phyloP scores from a whole-genome alignment of 2,888 invertebrate species.

The Chalcis sispes region DNA sequence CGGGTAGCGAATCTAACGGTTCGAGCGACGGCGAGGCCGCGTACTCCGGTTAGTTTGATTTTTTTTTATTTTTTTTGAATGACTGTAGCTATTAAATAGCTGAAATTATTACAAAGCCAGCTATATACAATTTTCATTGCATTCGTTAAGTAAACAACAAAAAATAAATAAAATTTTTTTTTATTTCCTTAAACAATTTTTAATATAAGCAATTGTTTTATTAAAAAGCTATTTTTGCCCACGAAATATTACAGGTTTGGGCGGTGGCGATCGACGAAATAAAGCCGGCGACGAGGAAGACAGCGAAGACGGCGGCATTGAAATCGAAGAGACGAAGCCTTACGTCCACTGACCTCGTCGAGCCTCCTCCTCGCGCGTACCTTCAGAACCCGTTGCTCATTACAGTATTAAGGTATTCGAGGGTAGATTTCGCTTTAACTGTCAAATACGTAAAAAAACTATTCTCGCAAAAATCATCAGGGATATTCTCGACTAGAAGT shows the following conservation, averaged over 20 bases:
- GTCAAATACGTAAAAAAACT: slow-evolving; percentile 74
- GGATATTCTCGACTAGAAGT: slow-evolving; percentile 59
- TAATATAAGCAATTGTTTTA: no score
- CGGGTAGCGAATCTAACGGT: slow-evolving; percentile 71
- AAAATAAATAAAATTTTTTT: no score
- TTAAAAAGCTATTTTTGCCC: no score
- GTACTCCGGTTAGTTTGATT: slow-evolving; percentile 44
- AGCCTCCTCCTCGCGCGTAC: slow-evolving; percentile 70
- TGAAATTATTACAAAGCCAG: background rate
- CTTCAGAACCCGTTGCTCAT: slow-evolving; percentile 75
- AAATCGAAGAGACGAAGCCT: slow-evolving; percentile 52
- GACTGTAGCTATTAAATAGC: background rate
- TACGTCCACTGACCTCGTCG: slow-evolving; percentile 72
- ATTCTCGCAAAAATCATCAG: slow-evolving; percentile 71
- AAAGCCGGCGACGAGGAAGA: slow-evolving; percentile 72
- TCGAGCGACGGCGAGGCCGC: slow-evolving; percentile 71
- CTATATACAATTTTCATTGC: no score
- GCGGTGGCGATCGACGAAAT: slow-evolving; percentile 22
- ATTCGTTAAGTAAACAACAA: no score
- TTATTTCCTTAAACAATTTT: no score
- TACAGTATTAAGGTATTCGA: slow-evolving; percentile 76
- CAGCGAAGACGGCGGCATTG: slow-evolving; percentile 72
- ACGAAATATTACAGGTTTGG: slow-evolving; percentile 24
- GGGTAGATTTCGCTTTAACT: slow-evolving; percentile 76
- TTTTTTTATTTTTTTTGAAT: background rate